Evolutionary conservation across 2,797 vertebrate species (phyloP).

Genomic region (Myotis daubentonii): DNA sequence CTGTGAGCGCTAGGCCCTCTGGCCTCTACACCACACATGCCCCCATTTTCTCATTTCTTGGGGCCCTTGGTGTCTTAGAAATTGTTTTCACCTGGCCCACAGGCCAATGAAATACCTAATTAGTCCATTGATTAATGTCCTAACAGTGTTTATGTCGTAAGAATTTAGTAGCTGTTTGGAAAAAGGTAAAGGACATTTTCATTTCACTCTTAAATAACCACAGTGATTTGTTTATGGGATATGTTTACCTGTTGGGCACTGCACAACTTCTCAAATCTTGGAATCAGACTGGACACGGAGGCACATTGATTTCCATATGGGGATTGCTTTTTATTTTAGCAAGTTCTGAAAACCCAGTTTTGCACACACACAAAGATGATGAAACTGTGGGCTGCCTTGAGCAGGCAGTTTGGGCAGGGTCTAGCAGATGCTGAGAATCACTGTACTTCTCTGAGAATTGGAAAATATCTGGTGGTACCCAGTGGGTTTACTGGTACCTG

Average conservation of each 20-base stretch:
- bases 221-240: neutral
- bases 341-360: neutral
- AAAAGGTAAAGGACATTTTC: neutral
- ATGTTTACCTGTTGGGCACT: neutral
- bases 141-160: neutral
- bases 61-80: neutral
- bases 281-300: neutral
- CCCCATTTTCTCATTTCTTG: neutral
- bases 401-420: neutral
- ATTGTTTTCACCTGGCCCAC: neutral
- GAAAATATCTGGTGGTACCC: rapidly evolving
- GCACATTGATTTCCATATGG: neutral
- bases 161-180: neutral
- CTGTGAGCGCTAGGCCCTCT: rapidly evolving
- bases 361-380: neutral
- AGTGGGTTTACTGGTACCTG: neutral
- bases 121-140: neutral
- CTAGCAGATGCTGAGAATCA: neutral
- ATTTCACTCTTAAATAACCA: neutral
- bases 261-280: neutral
- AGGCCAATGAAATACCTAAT: neutral
- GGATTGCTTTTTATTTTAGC: neutral
- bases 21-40: neutral
- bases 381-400: neutral
- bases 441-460: neutral